Base-by-base conservation (phyloP, 2,888 invertebrate genomes). In the Ophonus ardosiacus region DNA sequence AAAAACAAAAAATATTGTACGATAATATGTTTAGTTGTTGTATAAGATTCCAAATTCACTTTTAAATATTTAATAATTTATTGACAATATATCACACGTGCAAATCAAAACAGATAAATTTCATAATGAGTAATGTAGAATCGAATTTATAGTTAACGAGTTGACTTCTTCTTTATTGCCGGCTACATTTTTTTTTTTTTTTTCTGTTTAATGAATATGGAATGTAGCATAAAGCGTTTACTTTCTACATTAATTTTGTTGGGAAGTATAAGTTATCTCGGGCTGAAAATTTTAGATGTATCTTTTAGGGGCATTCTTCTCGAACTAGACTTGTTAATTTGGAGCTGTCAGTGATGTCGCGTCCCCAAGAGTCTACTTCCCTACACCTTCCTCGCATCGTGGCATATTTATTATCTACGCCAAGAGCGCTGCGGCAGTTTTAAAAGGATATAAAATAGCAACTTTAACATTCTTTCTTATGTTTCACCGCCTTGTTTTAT, bases 391-490 rank as follows among this genome's bases (percentile, higher is more conserved):
- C 81, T 13, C 10, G 40, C n/a, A 59, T 8, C 18, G 38, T 61
- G 83, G 76, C 74, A 83, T 76, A 83, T 83, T 76, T 83, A 83
- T 83, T 83, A 83, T 83, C 83, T 61, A n/a, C n/a, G 61, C 82
- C 71, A 56, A 68, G 68, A 57, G 71, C 81, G 71, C 24, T 71
- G 71, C 74, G 74, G 74, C 83, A 74, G 59, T 71, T 83, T 83
- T 83, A 83, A 83, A 74, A 61, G 83, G 76, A 61, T 83, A 83
- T 83, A 83, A 83, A 83, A 83, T 83, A 83, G 40, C 74, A 59
- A 83, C 57, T 83, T 83, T 83, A 83, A 74, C 83, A 76, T 83
- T 74, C 83, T 59, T 83, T 83, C 57, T 83, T 74, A 81, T 81
- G 71, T 74, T 74, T 56, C 82, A 61, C 40, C 57, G 74, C 18